Base-by-base conservation (phyloP, 2,797 vertebrate genomes). In the Mus caroli region DNA sequence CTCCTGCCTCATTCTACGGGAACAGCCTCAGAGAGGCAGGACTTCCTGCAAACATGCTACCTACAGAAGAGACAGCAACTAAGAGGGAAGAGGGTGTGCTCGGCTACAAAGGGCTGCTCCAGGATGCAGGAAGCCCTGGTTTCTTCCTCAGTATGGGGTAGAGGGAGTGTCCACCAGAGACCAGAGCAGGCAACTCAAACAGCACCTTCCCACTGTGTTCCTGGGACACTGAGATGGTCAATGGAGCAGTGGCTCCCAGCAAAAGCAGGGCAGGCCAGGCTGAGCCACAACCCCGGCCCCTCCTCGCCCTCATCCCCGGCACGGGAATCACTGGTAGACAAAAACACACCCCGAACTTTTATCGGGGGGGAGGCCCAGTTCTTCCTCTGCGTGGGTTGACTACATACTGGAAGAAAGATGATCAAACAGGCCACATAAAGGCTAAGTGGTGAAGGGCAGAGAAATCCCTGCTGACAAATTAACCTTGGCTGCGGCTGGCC, bases 351-450 rank as follows among this genome's bases (percentile, higher is more conserved):
- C 26, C 28, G 43, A 7, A 12, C 60, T 71, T 73, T 80, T 8
- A 60, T 43, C 34, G 19, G n/a, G 76, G 84, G n/a, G 19, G n/a
- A 71, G 84, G n/a, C 22, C 60, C 34, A n/a, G 69, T 58, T 79
- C 20, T 92, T 89, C 75, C 91, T 95, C 58, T 52, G 54, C 24
- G 69, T 56, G 80, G 92, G 83, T 64, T 67, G 56, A 90, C 69
- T 56, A 26, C 0, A 13, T 6, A 10, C 52, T 60, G 37, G 87
- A 84, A 20, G 82, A 80, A 80, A 86, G 90, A 94, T 10, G 88
- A 87, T 84, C 60, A 37, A 58, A 67, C 56, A 6, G 0, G 43
- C 40, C 90, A 90, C 88, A 94, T 46, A 12, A 94, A 95, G 87
- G 60, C 83, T 17, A 77, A 91, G 62, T 34, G 37, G 82, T 7